These are phyloP conservation scores for Agelas oroides DNA, from an alignment of 37 sponge, comb jelly and placozoan genomes.

Conservation along the genomic window DNA sequence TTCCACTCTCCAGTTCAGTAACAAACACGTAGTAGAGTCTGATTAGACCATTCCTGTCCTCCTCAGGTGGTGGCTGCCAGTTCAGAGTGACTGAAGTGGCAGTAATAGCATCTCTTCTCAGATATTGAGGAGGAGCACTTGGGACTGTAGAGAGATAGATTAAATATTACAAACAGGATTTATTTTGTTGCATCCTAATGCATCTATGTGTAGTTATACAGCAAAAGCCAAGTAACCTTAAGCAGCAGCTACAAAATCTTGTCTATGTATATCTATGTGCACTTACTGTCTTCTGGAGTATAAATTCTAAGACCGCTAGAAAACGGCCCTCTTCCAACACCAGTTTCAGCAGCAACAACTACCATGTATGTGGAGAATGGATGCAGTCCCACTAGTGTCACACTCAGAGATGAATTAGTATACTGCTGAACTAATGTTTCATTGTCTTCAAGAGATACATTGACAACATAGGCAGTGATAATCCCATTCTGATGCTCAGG, in stretches of 20 bases:
- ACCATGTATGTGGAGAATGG: slow-evolving; percentile 21
- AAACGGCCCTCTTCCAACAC: not conserved
- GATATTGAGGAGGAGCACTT: too few species aligned
- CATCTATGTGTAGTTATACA: too few species aligned
- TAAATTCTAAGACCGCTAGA: not conserved
- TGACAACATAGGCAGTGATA: not conserved
- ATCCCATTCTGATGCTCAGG: slow-evolving; percentile 16
- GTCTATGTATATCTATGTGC: too few species aligned
- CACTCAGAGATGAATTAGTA: not conserved
- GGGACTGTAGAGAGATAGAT: not conserved
- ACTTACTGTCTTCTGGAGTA: not conserved
- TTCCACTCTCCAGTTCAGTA: slow-evolving; percentile 4
- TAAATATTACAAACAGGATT: not conserved
- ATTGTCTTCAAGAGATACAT: not conserved
- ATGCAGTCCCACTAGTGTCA: not conserved
- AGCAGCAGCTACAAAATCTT: too few species aligned
- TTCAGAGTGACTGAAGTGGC: too few species aligned
- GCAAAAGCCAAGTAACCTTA: too few species aligned
- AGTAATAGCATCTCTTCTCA: too few species aligned
- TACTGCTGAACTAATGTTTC: not conserved
- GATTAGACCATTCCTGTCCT: slow-evolving; percentile 5
- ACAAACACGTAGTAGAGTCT: not conserved
- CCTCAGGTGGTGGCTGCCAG: slow-evolving; percentile 9
- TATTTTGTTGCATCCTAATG: too few species aligned
- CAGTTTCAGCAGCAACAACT: not conserved